Evolutionary conservation across 2,797 vertebrate genomes (phyloP), one percentile per base, ranked within the genome.

Genomic region (Arctocebus calabarensis): DNA sequence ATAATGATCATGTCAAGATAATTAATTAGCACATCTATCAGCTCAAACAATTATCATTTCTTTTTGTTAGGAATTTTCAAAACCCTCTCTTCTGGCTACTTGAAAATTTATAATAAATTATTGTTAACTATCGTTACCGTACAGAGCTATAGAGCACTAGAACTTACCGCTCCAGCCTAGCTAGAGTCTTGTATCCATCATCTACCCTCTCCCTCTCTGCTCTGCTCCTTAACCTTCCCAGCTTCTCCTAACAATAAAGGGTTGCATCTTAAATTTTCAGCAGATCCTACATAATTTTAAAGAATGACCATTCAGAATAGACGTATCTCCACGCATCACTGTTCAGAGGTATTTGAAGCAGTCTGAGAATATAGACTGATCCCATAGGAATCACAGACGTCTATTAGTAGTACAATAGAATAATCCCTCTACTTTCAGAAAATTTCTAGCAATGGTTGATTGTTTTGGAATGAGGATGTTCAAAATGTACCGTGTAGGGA

Each of bases 191-290:
- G n/a, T 25, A 3, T 57, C 7, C 52, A 34, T 78, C 57, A 57
- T 57, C 52, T n/a, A 78, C 25, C 22, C n/a, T 57, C n/a, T 25
- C 13, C 7, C n/a, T 78, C 16, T 57, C 52, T 22, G 20, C 7
- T 34, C 20, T 5, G n/a, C 16, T 9, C 9, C 19, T 23, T 55
- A n/a, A 6, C 32, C 48, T 57, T 78, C 22, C 48, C 52, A 57
- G 52, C n/a, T n/a, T 5, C 20, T 57, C 34, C 13, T 34, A 34
- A 57, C 52, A 78, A 62, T 59, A 66, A 77, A 81, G 25, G 79
- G 43, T n/a, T 57, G 19, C 2, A 59, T 87, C 94, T 70, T 34
- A 61, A 27, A 70, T 84, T 92, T 90, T 90, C 37, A 90, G 74
- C 10, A 84, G 5, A n/a, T 37, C 45, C 2, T 74, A 14, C 20